A percentile compares a stretch with the other conserved stretches of the same genome.
Evolutionary conservation across 2,797 vertebrate species (phyloP).

Genomic region (Rhabdophis nuchalis): DNA sequence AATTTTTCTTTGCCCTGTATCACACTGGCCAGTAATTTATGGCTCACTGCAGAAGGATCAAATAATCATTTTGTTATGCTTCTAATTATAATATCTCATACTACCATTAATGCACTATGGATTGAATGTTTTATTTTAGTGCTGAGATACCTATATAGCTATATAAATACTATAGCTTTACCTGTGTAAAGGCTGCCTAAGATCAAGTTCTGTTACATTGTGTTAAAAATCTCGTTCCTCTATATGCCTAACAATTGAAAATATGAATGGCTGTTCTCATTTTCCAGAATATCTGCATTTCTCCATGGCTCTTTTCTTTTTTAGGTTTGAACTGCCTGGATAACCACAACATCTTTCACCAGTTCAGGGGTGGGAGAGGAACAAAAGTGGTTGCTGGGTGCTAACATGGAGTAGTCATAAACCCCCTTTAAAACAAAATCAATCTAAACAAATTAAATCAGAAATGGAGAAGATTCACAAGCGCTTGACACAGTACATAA

Average conservation of each 20-base stretch:
- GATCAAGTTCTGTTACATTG: not conserved
- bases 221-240: not conserved
- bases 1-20: not conserved
- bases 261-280: not conserved
- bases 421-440: not conserved
- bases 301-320: not conserved
- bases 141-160: not conserved
- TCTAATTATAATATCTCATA: not conserved
- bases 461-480: not conserved
- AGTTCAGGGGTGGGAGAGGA: not conserved
- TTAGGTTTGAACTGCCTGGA: not conserved
- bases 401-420: not conserved
- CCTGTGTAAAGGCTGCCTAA: not conserved
- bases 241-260: not conserved
- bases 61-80: not conserved
- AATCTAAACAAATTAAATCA: not conserved
- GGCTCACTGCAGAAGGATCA: not conserved
- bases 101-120: not conserved
- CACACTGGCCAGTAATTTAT: not conserved
- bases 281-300: not conserved
- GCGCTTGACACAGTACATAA: not conserved
- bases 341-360: not conserved
- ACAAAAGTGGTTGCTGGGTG: not conserved
- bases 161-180: no score
- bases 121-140: not conserved